Percentiles rank a stretch among this genome's conserved stretches.
These are phyloP conservation scores for Colletes latitarsis DNA, from an alignment of 1,140 invertebrate species.

Conservation along the genomic window DNA sequence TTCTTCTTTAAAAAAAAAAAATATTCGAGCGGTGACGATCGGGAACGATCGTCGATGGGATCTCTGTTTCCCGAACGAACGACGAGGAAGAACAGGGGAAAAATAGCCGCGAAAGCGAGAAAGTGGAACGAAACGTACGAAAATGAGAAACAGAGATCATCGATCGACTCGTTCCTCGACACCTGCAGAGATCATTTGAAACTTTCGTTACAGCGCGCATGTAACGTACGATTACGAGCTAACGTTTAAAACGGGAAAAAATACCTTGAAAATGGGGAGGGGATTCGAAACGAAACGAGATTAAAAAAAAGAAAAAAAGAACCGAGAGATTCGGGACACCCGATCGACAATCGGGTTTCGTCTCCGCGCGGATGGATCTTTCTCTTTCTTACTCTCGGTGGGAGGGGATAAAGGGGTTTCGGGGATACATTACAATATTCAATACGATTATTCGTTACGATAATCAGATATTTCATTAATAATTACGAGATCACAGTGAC, in stretches of 20 bases:
- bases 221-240: conserved; percentile 70
- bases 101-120: conserved; percentile 6
- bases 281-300: conserved; percentile 22
- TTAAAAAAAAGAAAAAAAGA: conserved; percentile 10
- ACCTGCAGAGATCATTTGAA: conserved; percentile 79
- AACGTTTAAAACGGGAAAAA: conserved; percentile 34
- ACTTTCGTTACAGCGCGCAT: conserved; percentile 71
- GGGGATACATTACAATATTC: conserved; percentile 75
- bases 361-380: conserved; percentile 20
- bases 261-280: not conserved
- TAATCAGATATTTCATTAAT: conserved; percentile 81
- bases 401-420: too few relatives aligned
- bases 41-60: too few relatives aligned
- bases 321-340: not conserved
- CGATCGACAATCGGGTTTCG: conserved; percentile 14
- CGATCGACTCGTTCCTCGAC: conserved; percentile 57
- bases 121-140: not conserved
- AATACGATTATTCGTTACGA: conserved; percentile 79
- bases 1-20: conserved; percentile 30
- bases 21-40: too few relatives aligned
- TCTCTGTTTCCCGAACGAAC: not conserved
- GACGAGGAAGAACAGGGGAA: too few relatives aligned
- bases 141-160: conserved; percentile 62
- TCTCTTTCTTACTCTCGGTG: conserved; percentile 31
- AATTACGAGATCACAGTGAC: conserved; percentile 82